Percentiles rank a stretch among this genome's conserved stretches.
Conservation (phyloP, 2,888 invertebrate species). For the Pterostichus niger region DNA sequence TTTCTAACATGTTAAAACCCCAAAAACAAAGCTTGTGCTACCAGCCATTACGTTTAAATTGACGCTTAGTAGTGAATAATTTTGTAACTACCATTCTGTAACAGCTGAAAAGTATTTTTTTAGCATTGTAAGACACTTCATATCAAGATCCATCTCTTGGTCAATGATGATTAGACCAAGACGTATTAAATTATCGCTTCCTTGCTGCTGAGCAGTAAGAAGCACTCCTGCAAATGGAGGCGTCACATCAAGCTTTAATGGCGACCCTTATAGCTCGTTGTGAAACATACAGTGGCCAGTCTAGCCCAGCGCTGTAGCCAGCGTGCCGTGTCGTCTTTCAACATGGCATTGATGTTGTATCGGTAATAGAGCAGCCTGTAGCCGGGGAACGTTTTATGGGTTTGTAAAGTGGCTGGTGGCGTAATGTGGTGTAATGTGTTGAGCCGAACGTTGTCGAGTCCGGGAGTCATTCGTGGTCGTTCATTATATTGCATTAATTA, state of each 20-base stretch:
- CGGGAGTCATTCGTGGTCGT: background rate
- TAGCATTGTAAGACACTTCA: too few species aligned
- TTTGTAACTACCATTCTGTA: too few species aligned
- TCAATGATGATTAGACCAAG: conserved; percentile 8
- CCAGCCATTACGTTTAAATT: too few species aligned
- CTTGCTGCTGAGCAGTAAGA: background rate
- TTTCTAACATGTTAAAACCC: too few species aligned
- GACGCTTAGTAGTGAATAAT: too few species aligned
- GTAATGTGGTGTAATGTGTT: conserved; percentile 29
- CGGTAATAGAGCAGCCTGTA: conserved; percentile 3
- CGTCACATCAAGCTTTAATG: background rate
- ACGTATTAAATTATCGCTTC: conserved; percentile 39
- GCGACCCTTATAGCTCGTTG: conserved; percentile 12
- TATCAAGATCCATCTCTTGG: too few species aligned
- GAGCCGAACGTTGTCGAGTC: background rate
- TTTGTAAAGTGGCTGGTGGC: conserved; percentile 15
- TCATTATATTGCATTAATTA: too few species aligned
- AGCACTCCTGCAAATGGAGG: background rate
- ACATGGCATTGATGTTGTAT: conserved; percentile 12
- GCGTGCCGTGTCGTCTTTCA: background rate
- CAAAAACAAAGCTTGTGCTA: too few species aligned
- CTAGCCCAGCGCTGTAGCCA: background rate
- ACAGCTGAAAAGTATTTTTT: too few species aligned
- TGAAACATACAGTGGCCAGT: background rate
- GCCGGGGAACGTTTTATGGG: conserved; percentile 17